A percentile compares a stretch with the other conserved stretches of the same genome.
These are phyloP conservation scores for Synodontis membranacea DNA, from an alignment of 2,113 vertebrate genomes.

Conservation along the genomic window DNA sequence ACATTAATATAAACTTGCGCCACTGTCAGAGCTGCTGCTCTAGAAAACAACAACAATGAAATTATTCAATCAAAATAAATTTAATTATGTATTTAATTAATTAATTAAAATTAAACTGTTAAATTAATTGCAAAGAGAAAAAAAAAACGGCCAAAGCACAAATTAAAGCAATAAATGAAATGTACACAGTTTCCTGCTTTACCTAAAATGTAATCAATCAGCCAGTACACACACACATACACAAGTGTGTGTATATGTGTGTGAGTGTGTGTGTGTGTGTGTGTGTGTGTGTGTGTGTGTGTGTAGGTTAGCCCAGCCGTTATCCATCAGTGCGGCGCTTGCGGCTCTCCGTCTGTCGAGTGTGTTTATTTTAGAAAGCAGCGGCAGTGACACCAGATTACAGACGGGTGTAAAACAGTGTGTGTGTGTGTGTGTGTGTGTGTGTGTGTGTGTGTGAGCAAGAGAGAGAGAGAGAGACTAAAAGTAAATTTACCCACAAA, in stretches of 20 bases:
- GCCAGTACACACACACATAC: conserved; percentile 18
- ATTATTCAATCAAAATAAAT: too few relatives aligned
- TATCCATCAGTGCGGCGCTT: conserved; percentile 46
- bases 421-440: conserved; percentile 26
- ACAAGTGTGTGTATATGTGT: conserved; percentile 18
- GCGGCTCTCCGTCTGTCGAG: conserved; percentile 38
- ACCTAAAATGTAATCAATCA: not conserved
- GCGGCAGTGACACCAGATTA: conserved; percentile 44
- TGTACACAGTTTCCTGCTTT: not conserved
- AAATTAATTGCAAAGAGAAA: too few relatives aligned
- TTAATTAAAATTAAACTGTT: too few relatives aligned
- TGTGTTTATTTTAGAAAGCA: conserved; percentile 52
- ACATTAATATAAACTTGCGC: too few relatives aligned
- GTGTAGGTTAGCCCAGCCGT: conserved; percentile 37
- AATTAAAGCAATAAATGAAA: not conserved
- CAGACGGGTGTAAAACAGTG: conserved; percentile 15
- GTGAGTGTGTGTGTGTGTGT: conserved; percentile 18
- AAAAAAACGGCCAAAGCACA: too few relatives aligned
- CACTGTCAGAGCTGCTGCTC: too few relatives aligned
- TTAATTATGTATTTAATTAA: too few relatives aligned
- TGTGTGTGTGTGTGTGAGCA: not conserved
- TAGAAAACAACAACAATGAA: too few relatives aligned
- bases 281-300: conserved; percentile 39
- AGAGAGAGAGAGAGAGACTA: not conserved
- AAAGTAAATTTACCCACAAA: too few relatives aligned